Evolutionary conservation across 2,797 vertebrate genomes (phyloP), one percentile per base, ranked within the genome.

Genomic region (Acanthurus lineatus): DNA sequence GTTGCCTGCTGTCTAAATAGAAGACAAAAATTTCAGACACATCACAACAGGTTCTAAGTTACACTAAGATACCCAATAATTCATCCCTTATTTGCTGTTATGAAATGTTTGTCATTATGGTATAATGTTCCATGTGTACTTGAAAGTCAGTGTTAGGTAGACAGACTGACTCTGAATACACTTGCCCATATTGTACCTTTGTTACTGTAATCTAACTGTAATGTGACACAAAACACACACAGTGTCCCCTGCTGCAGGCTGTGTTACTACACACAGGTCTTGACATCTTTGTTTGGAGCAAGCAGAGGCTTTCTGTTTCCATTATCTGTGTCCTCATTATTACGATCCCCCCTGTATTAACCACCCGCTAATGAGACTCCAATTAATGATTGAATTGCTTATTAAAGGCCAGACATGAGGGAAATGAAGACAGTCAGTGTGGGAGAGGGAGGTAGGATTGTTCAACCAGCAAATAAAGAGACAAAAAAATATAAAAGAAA

Each of bases 271-370:
- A 76, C 74, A 75, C 51, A 38, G 73, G 70, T 44, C 81, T 67
- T 63, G 56, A 71, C 81, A 77, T 86, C 77, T 82, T 83, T 75
- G 81, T 71, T 45, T 70, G 56, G 66, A 83, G 63, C 77, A 86
- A 64, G 90, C 69, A 81, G 81, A 84, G 73, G 68, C 76, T 81
- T 87, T 81, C 73, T 83, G 54, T 85, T 84, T 83, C 68, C 32
- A 88, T 91, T 90, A 89, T 91, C 77, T 86, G 81, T 87, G 82
- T 83, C 86, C 85, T 92, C 89, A 86, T 93, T 91, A 91, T 91
- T 91, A 74, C 60, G 61, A 91, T 85, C 88, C 85, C 74, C 60
- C 62, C 81, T 73, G 81, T 88, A 89, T 90, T 89, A 91, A 88
- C 82, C 85, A 83, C 83, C 84, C 66, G 67, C 87, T 92, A 91